phyloP scores from a whole-genome alignment of 2,113 vertebrate genomes.

The Mesitornis unicolor region DNA sequence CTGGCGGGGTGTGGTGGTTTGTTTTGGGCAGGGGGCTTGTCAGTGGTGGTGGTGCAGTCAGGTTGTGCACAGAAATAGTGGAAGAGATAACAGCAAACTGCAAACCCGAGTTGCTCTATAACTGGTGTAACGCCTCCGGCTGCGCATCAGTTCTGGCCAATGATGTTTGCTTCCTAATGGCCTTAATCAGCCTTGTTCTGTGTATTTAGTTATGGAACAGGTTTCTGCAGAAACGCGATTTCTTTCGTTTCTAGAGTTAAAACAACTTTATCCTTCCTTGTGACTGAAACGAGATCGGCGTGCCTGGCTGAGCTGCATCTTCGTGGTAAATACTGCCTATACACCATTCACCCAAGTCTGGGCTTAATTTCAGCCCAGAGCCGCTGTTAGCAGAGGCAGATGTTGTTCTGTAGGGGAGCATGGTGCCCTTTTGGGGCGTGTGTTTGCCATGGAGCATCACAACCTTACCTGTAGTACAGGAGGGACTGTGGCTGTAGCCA shows the following conservation, averaged over 20 bases:
- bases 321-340: neutral
- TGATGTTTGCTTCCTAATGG: neutral
- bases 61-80: neutral
- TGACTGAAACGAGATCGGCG: neutral
- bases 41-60: no score
- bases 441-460: neutral
- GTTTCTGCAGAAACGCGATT: neutral
- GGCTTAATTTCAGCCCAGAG: neutral
- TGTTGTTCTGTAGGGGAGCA: neutral
- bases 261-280: neutral
- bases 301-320: neutral
- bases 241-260: neutral
- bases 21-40: neutral
- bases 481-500: no score
- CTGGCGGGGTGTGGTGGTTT: neutral
- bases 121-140: neutral
- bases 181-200: slow-evolving; percentile 43
- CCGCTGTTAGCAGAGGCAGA: neutral
- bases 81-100: neutral
- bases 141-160: fast-evolving
- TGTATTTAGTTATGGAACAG: neutral
- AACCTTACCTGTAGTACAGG: neutral
- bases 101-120: neutral
- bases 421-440: neutral
- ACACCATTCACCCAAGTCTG: neutral